Conservation (phyloP, 2,113 vertebrate genomes). For the Perca fluviatilis region DNA sequence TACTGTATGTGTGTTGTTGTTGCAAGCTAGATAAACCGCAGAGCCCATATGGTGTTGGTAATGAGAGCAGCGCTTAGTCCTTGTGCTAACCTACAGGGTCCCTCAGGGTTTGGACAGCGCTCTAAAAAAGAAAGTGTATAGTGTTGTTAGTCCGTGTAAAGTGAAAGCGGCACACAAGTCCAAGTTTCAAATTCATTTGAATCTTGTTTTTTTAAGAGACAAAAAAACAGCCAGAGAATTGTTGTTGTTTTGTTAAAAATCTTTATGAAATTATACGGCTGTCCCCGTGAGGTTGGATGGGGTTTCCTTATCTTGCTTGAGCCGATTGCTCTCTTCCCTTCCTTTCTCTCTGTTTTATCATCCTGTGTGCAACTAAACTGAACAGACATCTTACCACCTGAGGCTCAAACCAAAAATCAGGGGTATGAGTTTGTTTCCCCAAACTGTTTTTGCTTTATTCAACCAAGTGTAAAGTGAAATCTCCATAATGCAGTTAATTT, state of each 20-base stretch:
- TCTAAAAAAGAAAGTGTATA: constrained; percentile 8
- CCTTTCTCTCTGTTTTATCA: constrained; percentile 23
- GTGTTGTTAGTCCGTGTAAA: neutral
- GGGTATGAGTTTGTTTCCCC: constrained; percentile 17
- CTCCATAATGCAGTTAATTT: neutral
- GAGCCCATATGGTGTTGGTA: constrained; percentile 61
- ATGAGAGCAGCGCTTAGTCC: constrained; percentile 61
- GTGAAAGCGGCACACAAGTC: neutral
- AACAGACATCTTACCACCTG: constrained; percentile 14
- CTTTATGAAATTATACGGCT: neutral
- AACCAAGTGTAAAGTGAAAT: constrained; percentile 8
- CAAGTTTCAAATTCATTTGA: neutral
- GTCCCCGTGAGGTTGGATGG: constrained; percentile 7
- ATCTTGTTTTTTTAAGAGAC: neutral
- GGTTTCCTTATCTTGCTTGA: constrained; percentile 4
- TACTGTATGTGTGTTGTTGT: constrained; percentile 3
- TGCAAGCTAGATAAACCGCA: constrained; percentile 44
- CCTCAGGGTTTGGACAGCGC: constrained; percentile 35
- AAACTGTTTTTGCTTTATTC: constrained; percentile 13
- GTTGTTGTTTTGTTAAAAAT: neutral
- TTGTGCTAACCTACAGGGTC: constrained; percentile 62
- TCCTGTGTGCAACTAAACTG: constrained; percentile 9
- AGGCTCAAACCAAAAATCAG: constrained; percentile 17
- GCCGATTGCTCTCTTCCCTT: constrained; percentile 16
- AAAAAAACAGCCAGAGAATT: neutral